Conservation (phyloP, 2,888 invertebrate species). For the Mechanitis messenoides region DNA sequence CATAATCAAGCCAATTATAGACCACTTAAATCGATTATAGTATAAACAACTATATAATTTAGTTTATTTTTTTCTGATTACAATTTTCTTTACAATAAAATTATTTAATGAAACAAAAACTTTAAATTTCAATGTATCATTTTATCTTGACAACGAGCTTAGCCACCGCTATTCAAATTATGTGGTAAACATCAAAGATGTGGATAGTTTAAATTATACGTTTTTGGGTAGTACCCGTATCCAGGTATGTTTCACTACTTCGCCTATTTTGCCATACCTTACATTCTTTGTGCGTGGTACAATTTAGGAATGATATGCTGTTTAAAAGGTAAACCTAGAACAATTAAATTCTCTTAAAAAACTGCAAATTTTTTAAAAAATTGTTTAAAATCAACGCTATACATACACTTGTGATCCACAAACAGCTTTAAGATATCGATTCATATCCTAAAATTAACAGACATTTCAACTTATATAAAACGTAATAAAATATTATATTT, state of each 20-base stretch:
- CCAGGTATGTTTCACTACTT: conserved; percentile 40
- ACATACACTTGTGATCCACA: too few species aligned
- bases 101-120: background rate
- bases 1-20: too few species aligned
- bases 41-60: too few species aligned
- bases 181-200: conserved; percentile 23
- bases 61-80: background rate
- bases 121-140: background rate
- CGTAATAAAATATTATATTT: too few species aligned
- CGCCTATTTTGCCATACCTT: conserved; percentile 48
- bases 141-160: conserved; percentile 1
- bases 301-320: conserved; percentile 22
- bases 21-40: too few species aligned
- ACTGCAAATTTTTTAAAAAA: too few species aligned
- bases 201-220: conserved; percentile 27
- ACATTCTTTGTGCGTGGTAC: conserved; percentile 45
- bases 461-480: too few species aligned
- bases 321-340: too few species aligned
- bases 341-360: too few species aligned
- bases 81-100: background rate
- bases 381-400: too few species aligned
- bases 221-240: conserved; percentile 31
- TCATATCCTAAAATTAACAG: too few species aligned
- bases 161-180: conserved; percentile 12
- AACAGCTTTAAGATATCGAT: too few species aligned